phyloP scores from a whole-genome alignment of 2,113 vertebrate genomes.

The Spermophilus dauricus region DNA sequence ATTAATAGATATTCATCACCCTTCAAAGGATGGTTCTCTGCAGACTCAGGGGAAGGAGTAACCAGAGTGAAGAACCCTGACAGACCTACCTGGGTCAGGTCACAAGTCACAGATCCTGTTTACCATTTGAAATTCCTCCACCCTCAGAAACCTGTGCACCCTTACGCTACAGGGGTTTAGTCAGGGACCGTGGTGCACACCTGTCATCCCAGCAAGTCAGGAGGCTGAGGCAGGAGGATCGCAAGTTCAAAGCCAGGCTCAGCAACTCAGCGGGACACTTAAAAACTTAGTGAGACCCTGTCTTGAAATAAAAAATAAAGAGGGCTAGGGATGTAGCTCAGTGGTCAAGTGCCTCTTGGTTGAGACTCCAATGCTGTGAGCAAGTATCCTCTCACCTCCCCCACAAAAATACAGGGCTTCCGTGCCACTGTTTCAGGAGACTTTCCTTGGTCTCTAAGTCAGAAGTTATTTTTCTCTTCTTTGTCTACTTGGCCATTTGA shows the following conservation, averaged over 20 bases:
- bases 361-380: neutral
- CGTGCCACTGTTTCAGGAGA: neutral
- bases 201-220: too few species aligned
- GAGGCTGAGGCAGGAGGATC: too few species aligned
- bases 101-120: neutral
- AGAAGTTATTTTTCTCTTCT: neutral
- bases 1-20: neutral
- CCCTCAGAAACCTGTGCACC: too few species aligned
- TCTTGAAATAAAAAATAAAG: neutral
- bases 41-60: neutral
- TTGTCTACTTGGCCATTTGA: neutral
- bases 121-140: too few species aligned
- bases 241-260: neutral
- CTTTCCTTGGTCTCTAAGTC: neutral
- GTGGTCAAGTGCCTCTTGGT: neutral
- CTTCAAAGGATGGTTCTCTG: constrained; percentile 19
- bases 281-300: too few species aligned
- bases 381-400: neutral
- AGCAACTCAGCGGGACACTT: neutral
- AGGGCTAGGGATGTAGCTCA: neutral
- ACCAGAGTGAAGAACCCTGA: neutral
- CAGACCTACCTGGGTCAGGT: neutral
- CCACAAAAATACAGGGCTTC: neutral
- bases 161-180: too few species aligned
- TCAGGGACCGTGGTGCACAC: too few species aligned